Conservation (phyloP, 2,113 vertebrate species). For the Tilapia sparmanii region DNA sequence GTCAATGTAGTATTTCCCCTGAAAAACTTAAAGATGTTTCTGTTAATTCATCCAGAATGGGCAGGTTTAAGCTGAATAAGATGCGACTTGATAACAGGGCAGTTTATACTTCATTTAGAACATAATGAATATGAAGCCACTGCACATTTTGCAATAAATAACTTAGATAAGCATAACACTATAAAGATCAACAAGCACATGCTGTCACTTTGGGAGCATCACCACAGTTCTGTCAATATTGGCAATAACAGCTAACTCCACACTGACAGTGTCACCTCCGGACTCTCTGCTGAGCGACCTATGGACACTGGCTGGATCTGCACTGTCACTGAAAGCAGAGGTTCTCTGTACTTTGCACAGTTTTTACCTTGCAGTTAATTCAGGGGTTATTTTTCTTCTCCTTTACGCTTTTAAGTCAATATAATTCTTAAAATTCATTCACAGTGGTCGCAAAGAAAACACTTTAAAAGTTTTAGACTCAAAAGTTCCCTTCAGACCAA, state of each 20-base stretch:
- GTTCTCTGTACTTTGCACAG: neutral
- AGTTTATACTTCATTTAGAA: neutral
- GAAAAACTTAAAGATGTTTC: neutral
- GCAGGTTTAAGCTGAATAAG: neutral
- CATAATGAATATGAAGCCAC: neutral
- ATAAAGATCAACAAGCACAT: neutral
- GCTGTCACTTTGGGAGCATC: neutral
- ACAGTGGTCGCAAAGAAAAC: neutral
- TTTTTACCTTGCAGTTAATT: neutral
- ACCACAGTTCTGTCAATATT: neutral
- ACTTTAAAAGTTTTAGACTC: neutral
- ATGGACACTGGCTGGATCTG: neutral
- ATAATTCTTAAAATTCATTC: neutral
- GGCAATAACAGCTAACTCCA: neutral
- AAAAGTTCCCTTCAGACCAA: fast-evolving
- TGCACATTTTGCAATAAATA: neutral
- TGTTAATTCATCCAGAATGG: neutral
- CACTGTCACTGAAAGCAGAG: neutral
- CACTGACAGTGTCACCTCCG: neutral
- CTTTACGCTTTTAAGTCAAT: neutral
- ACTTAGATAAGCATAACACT: fast-evolving
- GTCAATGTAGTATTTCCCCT: neutral
- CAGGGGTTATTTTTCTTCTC: fast-evolving
- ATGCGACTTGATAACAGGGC: neutral
- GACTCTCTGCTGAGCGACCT: neutral